Conservation (phyloP, 2,888 invertebrate genomes). For the Chymomyza fuscimana region DNA sequence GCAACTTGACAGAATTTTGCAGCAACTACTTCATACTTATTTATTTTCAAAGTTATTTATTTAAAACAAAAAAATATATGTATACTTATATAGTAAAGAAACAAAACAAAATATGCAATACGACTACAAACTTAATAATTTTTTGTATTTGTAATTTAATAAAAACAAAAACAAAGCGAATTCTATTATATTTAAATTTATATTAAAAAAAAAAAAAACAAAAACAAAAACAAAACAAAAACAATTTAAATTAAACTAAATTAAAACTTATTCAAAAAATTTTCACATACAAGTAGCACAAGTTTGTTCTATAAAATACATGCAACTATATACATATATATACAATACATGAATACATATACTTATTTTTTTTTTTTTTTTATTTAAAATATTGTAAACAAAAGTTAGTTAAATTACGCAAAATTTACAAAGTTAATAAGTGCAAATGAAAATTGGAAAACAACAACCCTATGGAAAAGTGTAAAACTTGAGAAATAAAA, state of each 20-base stretch:
- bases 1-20: not conserved
- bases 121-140: not conserved
- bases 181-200: conserved; percentile 18
- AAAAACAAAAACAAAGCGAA: not conserved
- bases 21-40: not conserved
- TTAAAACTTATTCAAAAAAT: not conserved
- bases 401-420: conserved; percentile 25
- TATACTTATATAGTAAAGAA: not conserved
- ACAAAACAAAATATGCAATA: not conserved
- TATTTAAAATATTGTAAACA: conserved; percentile 8
- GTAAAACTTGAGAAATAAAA: conserved; percentile 8
- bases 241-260: not conserved
- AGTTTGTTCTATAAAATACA: conserved; percentile 39
- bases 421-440: not conserved
- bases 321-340: conserved; percentile 22
- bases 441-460: not conserved
- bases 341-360: conserved; percentile 24
- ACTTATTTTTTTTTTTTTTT: conserved; percentile 7
- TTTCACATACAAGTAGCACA: not conserved
- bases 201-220: not conserved
- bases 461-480: not conserved
- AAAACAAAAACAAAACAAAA: conserved; percentile 16
- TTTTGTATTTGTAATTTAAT: not conserved
- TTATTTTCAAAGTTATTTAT: not conserved
- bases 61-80: not conserved